Base-by-base conservation (phyloP, 2,888 invertebrate genomes). In the Choreutis nemorana region DNA sequence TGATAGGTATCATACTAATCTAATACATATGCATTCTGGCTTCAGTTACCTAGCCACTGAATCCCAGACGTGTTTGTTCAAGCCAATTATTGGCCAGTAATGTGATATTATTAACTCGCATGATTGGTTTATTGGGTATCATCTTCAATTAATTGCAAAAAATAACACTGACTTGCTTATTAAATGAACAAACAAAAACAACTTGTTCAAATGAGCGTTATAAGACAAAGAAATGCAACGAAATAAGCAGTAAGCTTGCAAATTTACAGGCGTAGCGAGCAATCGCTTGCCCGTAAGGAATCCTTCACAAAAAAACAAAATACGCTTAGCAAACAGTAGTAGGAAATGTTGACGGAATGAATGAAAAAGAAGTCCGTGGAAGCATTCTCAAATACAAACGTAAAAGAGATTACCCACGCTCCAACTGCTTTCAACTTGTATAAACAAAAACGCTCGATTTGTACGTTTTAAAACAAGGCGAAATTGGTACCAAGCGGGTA, bases 391-490 rank as follows among this genome's bases (percentile, higher is more conserved):
- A 68, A 70, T 63, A 71, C 73, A 67, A 71, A 71, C 71, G 67
- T 59, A 68, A 75, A 75, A 65, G 68, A 72, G 73, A 77, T 77
- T 78, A 77, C 71, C 64, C 48, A 59, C 66, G 72, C 71, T 70
- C 67, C 64, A 63, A 65, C 70, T 72, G 73, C 57, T 66, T 61
- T 59, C 64, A 67, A 72, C 71, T 75, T 75, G 67, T 64, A 72
- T 63, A 73, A 71, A 73, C 71, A 77, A 73, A 77, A 72, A 63
- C 61, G 41, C 66, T 57, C 63, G 64, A 72, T 66, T 70, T 59
- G 60, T 54, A 56, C 44, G 67, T 53, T 72, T 68, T 65, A 68
- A 66, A 72, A 67, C 62, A 68, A 62, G 52, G 49, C 56, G 55
- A 63, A 65, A 71, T 73, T 68, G 73, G 65, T 53, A 62, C 63